Conservation (phyloP, 2,888 invertebrate species). For the Aspidiotus destructor region DNA sequence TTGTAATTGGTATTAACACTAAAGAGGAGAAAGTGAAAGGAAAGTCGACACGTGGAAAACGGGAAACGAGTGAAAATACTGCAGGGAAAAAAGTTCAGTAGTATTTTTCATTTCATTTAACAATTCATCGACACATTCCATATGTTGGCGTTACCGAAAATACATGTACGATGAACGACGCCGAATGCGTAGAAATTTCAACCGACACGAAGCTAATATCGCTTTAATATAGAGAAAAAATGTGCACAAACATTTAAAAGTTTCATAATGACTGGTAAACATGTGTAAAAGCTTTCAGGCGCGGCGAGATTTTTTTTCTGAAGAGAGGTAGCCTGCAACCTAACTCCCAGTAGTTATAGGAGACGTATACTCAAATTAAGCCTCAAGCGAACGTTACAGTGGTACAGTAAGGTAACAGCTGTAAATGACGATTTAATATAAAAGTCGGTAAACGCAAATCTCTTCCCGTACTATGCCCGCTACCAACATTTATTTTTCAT, state of each 20-base stretch:
- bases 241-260: slow-evolving; percentile 27
- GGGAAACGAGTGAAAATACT: too few relatives aligned
- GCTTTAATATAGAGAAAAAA: slow-evolving; percentile 22
- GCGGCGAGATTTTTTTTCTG: not conserved
- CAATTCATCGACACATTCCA: slow-evolving; percentile 17
- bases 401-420: slow-evolving; percentile 20
- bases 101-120: slow-evolving; percentile 14
- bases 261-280: slow-evolving; percentile 29
- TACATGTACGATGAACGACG: not conserved
- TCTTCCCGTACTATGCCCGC: too few relatives aligned
- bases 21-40: slow-evolving; percentile 1
- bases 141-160: slow-evolving; percentile 1
- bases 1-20: not conserved
- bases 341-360: slow-evolving; percentile 3
- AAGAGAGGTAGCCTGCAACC: slow-evolving; percentile 13
- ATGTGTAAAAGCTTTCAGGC: slow-evolving; percentile 30
- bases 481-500: too few relatives aligned
- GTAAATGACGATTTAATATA: slow-evolving; percentile 31
- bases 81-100: not conserved
- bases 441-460: not conserved
- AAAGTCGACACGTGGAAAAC: not conserved
- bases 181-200: too few relatives aligned
- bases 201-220: not conserved
- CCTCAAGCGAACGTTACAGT: too few relatives aligned
- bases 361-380: not conserved